Base-by-base conservation (phyloP, 2,888 invertebrate genomes). In the Perdita meconis region DNA sequence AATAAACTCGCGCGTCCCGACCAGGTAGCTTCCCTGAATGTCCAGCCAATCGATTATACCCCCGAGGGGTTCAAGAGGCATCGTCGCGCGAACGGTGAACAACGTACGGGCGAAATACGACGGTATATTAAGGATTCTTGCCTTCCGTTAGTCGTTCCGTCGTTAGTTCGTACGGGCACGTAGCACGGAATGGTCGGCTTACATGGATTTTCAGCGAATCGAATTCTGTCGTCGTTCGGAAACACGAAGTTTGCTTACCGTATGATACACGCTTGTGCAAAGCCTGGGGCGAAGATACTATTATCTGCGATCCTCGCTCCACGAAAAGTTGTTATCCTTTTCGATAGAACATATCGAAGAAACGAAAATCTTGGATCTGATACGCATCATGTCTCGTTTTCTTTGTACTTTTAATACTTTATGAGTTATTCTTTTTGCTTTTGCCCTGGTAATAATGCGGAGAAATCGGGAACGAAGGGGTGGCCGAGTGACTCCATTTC, bases 21-120 rank as follows among this genome's bases (percentile, higher is more conserved):
- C 22, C 67, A 71, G 63, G 42, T 75, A 76, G 40, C 61, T 56
- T 74, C 57, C 66, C 68, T 68, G 75, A 82, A 84, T 82, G 78
- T 77, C 75, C 73, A 63, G 63, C 51, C 76, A 75, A 83, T 85
- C 85, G 80, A 85, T 85, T 85, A 78, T 65, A 55, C 51, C 42
- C 30, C 30, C 30, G 3, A 4, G 38, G 22, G 16, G 38, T 44
- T 55, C 63, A 53, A 61, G 61, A 76, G 55, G 68, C 63, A 69
- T 68, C 76, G 80, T 80, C 80, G 64, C 71, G 72, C 65, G 71
- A 81, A 50, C 68, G 55, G 57, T 50, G 24, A 34, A 47, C 70
- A 69, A 66, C 70, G 50, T 60, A 59, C 47, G 63, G 63, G 56
- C 70, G 13, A 77, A 65, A 66, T 65, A 70, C 59, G 72, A 59